Evolutionary conservation across 2,888 invertebrate genomes (phyloP), one percentile per base, ranked within the genome.

Genomic region (Acleris holmiana): DNA sequence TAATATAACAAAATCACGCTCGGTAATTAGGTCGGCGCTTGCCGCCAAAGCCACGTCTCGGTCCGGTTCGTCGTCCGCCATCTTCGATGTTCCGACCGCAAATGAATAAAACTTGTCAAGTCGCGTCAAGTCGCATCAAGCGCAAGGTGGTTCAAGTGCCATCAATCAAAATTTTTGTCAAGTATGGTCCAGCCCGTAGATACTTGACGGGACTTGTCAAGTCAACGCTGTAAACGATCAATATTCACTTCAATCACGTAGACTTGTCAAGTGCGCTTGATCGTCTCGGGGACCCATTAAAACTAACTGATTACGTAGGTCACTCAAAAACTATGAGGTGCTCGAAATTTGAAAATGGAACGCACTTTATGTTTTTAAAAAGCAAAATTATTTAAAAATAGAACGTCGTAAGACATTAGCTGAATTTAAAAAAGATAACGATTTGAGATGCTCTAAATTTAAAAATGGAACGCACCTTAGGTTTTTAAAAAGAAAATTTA

Each of bases 1-100:
- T 23, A 23, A 23, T 23, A 23, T 23, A 2, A 23, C 23, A 23
- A 23, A 23, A 23, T 23, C 23, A 23, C 23, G 23, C 23, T 58
- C 70, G 58, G 69, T 70, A 70, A 67, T 68, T 70, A 65, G 58
- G 65, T 69, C 62, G 62, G 67, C 68, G 48, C 64, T 69, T 69
- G 56, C 47, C 68, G 68, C 69, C 67, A 69, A 68, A 29, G 68
- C 67, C 58, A 68, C 66, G 66, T 66, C 68, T 70, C 66, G 67
- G 70, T 68, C 55, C 56, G 50, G 63, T 66, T 68, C 67, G 61
- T 68, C 68, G 67, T 67, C 67, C 68, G 61, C 68, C 64, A 69
- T 67, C 68, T 66, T 67, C 67, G 59, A 68, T 62, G 63, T 61
- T 65, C 46, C 62, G 50, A 46, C 62, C 50, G 62, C 62, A 50